phyloP scores from a whole-genome alignment of 2,888 invertebrate genomes.

The Bhutanitis thaidina region DNA sequence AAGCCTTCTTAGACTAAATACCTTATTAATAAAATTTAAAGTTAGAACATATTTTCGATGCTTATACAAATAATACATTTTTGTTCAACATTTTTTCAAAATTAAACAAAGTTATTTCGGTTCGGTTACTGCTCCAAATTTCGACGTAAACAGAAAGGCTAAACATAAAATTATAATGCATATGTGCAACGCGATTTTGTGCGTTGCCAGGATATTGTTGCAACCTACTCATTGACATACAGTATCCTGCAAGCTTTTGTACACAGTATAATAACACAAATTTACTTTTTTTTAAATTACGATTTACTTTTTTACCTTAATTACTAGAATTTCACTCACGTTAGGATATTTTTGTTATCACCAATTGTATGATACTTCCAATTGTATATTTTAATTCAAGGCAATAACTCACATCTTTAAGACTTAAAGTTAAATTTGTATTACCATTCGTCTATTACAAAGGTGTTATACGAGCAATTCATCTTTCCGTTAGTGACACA shows the following conservation, averaged over 20 bases:
- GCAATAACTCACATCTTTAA: too few species aligned
- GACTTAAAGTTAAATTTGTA: slow-evolving; percentile 12
- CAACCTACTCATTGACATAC: slow-evolving; percentile 4
- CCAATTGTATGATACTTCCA: too few species aligned
- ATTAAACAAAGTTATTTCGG: background rate
- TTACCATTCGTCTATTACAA: slow-evolving; percentile 1
- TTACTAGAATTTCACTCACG: too few species aligned
- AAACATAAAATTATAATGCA: background rate
- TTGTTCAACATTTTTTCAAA: background rate
- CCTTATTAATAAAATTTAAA: too few species aligned
- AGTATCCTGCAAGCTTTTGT: background rate
- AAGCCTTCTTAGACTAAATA: too few species aligned
- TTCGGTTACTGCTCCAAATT: background rate
- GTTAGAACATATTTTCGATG: too few species aligned
- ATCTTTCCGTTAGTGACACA: slow-evolving; percentile 10
- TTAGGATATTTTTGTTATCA: too few species aligned
- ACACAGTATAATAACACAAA: background rate
- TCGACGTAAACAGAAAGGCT: background rate
- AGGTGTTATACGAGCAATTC: slow-evolving; percentile 2
- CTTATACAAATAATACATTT: too few species aligned
- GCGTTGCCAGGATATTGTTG: slow-evolving; percentile 13
- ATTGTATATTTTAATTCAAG: too few species aligned
- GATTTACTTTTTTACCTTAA: too few species aligned
- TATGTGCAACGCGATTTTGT: background rate
- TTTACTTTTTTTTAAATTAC: too few species aligned